Evolutionary conservation across 2,888 invertebrate species (phyloP).

Genomic region (Drosophila basisetae): DNA sequence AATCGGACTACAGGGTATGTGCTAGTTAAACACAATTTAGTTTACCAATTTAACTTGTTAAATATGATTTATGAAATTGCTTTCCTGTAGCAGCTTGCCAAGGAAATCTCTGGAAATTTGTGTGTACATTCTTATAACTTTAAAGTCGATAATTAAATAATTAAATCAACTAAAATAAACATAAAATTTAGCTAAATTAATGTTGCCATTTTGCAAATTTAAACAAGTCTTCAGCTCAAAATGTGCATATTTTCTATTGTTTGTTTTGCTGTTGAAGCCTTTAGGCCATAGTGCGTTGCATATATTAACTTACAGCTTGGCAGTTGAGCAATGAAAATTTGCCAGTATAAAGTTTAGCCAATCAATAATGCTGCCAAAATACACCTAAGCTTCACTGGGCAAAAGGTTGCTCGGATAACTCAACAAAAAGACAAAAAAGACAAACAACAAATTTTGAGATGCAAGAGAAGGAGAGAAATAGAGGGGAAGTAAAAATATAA

Average conservation of each 20-base stretch:
- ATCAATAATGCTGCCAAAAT: constrained; percentile 34
- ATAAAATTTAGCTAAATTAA: constrained; percentile 4
- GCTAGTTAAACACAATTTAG: neutral
- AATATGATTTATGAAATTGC: constrained; percentile 24
- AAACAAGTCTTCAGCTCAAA: neutral
- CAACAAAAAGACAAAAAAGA: constrained; percentile 30
- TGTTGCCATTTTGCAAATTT: neutral
- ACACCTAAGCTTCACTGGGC: constrained; percentile 15
- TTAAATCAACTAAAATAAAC: constrained; percentile 6
- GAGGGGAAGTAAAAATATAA: constrained; percentile 36
- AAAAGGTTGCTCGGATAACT: constrained; percentile 42
- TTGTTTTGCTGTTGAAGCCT: constrained; percentile 7
- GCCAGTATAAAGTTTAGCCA: constrained; percentile 28
- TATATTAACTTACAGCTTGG: constrained; percentile 25
- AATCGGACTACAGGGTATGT: neutral
- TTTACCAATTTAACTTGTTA: neutral
- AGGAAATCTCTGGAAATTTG: neutral
- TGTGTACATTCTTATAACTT: constrained; percentile 1
- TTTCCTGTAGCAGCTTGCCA: constrained; percentile 1
- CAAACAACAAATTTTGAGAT: constrained; percentile 42
- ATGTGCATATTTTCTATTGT: constrained; percentile 1
- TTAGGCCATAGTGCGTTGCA: constrained; percentile 15
- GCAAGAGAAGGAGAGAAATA: constrained; percentile 8
- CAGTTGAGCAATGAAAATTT: constrained; percentile 14
- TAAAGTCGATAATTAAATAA: constrained; percentile 8